Evolutionary conservation across 2,888 invertebrate genomes (phyloP), one percentile per base, ranked within the genome.

Genomic region (Philhelius pedissequus): DNA sequence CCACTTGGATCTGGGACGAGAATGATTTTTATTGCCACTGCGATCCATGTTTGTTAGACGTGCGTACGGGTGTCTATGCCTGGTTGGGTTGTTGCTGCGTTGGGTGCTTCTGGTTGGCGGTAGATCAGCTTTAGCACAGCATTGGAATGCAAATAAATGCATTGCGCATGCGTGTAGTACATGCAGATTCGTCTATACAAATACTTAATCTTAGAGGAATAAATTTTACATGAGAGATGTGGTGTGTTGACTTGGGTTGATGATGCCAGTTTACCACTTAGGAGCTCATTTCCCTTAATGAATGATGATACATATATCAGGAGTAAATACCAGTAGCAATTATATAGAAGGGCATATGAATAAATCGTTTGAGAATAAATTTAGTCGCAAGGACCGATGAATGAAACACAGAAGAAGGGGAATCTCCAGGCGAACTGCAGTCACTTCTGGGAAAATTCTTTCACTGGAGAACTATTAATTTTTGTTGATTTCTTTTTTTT

Each of bases 1-100:
- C 30, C 68, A 38, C 54, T 32, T 69, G 40, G 70, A 62, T 43
- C 52, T 15, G 56, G 64, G 82, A 77, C 68, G 77, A 25, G 68
- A 75, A 68, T 80, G 84, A 84, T 84, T 84, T 64, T 84, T 84
- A 84, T 84, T 84, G 84, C 84, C 76, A 80, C 79, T 80, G 84
- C 84, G 84, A 84, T 84, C 71, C 80, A 80, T 84, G 84, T 84
- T 84, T 84, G 84, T 84, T 84, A 84, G 84, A 84, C 80, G 80
- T 75, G 80, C 84, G 79, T 80, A 84, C 80, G 80, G 84, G 66
- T 84, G 84, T 84, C 80, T 84, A 80, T 84, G 77, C 66, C 66
- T 68, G 73, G 43, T 22, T 64, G 38, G 15, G 43, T 22, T 64
- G 38, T 13, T 79, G 78, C 60, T 74, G 74, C 45, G 45, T n/a